Evolutionary conservation across 2,888 invertebrate species (phyloP).

Genomic region (Trichacis sp.): DNA sequence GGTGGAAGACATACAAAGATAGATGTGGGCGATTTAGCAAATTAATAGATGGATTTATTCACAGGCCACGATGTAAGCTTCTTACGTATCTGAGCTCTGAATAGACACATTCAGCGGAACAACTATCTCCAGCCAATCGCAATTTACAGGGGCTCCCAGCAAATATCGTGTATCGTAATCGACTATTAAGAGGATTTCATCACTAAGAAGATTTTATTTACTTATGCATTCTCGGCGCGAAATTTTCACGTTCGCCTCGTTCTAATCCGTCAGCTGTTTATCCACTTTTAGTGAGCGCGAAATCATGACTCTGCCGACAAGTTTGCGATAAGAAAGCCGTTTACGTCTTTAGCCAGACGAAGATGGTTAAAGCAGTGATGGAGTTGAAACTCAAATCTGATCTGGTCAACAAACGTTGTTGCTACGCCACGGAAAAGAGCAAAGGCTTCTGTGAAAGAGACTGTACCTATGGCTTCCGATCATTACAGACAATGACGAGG

Average conservation of each 20-base stretch:
- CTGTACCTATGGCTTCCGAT: constrained; percentile 13
- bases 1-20: background rate
- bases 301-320: background rate
- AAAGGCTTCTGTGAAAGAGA: constrained; percentile 10
- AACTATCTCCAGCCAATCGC: background rate
- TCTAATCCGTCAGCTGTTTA: too few species aligned
- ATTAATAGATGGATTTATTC: constrained; percentile 2
- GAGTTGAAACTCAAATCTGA: constrained; percentile 2
- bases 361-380: constrained; percentile 2
- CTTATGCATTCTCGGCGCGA: background rate
- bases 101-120: constrained; percentile 1
- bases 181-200: constrained; percentile 1
- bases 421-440: constrained; percentile 1
- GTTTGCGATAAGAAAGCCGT: constrained; percentile 2
- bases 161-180: constrained; percentile 1
- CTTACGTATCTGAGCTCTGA: constrained; percentile 1
- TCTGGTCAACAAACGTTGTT: constrained; percentile 1
- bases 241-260: background rate
- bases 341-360: constrained; percentile 5
- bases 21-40: constrained; percentile 1
- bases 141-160: background rate
- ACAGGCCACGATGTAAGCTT: background rate
- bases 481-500: constrained; percentile 10
- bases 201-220: background rate
- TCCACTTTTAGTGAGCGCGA: too few species aligned